phyloP scores from a whole-genome alignment of 2,888 invertebrate species.

The Schrankia costaestrigalis region DNA sequence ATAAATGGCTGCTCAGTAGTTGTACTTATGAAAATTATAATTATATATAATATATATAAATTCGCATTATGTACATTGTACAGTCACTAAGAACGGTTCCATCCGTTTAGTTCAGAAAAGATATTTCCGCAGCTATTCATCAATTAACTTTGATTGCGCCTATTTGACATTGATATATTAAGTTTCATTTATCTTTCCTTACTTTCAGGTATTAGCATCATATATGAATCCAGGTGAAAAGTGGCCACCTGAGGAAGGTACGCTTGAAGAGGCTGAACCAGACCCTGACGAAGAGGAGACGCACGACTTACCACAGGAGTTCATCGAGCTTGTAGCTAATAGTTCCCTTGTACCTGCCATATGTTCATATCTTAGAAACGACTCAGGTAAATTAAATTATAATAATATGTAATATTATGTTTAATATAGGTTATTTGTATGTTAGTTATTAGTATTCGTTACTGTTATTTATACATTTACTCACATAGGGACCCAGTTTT shows the following conservation, averaged over 20 bases:
- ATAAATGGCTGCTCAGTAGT: too few species aligned
- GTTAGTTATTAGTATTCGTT: too few species aligned
- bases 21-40: too few species aligned
- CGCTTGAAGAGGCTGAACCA: slow-evolving; percentile 57
- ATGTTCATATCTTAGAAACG: slow-evolving; percentile 94
- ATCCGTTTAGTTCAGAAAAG: too few species aligned
- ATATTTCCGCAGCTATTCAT: too few species aligned
- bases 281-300: slow-evolving; percentile 39
- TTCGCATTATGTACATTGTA: too few species aligned
- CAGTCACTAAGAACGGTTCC: too few species aligned
- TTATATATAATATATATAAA: too few species aligned
- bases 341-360: slow-evolving; percentile 94
- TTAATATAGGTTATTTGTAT: neutral
- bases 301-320: slow-evolving; percentile 83
- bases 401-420: neutral
- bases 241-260: slow-evolving; percentile 72
- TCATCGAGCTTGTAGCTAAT: slow-evolving; percentile 87
- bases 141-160: too few species aligned
- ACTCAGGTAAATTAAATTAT: slow-evolving; percentile 83
- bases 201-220: slow-evolving; percentile 87
- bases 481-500: too few species aligned
- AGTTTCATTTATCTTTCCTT: neutral
- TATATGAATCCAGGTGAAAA: slow-evolving; percentile 90
- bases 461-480: too few species aligned
- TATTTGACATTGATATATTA: too few species aligned